A percentile compares a stretch with the other conserved stretches of the same genome.
phyloP scores from a whole-genome alignment of 2,888 invertebrate genomes.

The Drosophila lutescens region DNA sequence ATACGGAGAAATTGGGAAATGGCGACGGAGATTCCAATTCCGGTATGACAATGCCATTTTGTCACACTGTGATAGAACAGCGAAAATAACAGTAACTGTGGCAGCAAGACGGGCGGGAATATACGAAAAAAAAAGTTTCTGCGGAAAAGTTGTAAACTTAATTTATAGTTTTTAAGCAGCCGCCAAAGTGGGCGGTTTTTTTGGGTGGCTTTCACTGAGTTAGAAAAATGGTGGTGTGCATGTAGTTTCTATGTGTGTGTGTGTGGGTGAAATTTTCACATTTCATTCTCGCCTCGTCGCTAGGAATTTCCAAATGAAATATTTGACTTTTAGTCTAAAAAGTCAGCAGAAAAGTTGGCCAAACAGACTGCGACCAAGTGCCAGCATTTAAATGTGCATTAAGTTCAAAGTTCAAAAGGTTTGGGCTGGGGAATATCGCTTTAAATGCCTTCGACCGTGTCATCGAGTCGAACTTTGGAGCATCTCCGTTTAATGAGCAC shows the following conservation, averaged over 20 bases:
- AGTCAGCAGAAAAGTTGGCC: constrained; percentile 72
- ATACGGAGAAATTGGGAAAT: constrained; percentile 1
- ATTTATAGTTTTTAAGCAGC: constrained; percentile 78
- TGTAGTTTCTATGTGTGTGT: background rate
- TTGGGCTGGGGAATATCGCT: background rate
- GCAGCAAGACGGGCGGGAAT: background rate
- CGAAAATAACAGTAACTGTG: constrained; percentile 43
- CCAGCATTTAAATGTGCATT: constrained; percentile 45
- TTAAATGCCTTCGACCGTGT: constrained; percentile 26
- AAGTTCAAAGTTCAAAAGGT: constrained; percentile 12
- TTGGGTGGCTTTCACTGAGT: constrained; percentile 23
- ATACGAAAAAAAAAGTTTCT: constrained; percentile 48
- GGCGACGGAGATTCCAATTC: constrained; percentile 34
- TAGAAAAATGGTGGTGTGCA: constrained; percentile 40
- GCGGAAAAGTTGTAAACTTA: constrained; percentile 77
- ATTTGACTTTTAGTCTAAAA: constrained; percentile 77
- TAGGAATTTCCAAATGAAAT: constrained; percentile 78
- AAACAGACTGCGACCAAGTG: constrained; percentile 66
- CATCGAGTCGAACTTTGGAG: constrained; percentile 17
- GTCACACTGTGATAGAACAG: constrained; percentile 75
- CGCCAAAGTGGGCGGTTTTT: constrained; percentile 29
- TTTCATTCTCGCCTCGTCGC: constrained; percentile 75
- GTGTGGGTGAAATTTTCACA: constrained; percentile 63
- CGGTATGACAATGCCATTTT: constrained; percentile 65
- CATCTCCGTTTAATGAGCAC: constrained; percentile 25